Percentiles rank a stretch among this genome's conserved stretches.
These are phyloP conservation scores for Calonectris borealis DNA, from an alignment of 2,113 vertebrate genomes.

Conservation along the genomic window DNA sequence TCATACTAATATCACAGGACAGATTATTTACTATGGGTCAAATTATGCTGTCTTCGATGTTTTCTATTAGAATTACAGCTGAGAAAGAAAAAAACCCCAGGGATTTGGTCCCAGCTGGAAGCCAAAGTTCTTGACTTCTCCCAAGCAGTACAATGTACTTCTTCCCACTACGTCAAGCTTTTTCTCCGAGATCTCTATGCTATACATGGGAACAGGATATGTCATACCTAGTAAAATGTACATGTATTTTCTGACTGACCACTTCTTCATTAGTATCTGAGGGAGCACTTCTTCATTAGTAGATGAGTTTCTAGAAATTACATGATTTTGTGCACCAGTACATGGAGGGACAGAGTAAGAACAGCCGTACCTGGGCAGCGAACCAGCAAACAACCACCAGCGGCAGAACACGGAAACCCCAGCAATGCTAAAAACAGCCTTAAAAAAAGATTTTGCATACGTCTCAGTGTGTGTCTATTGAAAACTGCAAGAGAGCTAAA, in stretches of 20 bases:
- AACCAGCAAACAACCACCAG: background rate
- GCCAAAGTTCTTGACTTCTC: background rate
- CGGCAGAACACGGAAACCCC: background rate
- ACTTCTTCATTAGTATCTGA: background rate
- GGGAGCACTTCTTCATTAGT: background rate
- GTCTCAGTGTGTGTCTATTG: background rate
- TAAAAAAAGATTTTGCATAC: background rate
- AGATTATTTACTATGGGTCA: background rate
- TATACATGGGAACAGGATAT: background rate
- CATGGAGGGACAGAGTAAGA: background rate
- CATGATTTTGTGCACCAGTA: background rate
- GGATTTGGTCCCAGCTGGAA: background rate
- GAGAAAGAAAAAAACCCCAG: background rate
- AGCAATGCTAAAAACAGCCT: background rate
- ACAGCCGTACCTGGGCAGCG: background rate
- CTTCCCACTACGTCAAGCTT: background rate
- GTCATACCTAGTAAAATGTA: accelerated
- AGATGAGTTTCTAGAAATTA: background rate
- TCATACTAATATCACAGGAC: background rate
- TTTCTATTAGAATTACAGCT: background rate
- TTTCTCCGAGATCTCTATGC: background rate
- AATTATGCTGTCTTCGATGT: background rate
- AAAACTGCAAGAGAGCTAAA: no score
- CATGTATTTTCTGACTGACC: background rate
- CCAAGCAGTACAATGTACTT: background rate